Evolutionary conservation across 1,140 invertebrate genomes (phyloP).

Genomic region (Rhagoletis pomonella): DNA sequence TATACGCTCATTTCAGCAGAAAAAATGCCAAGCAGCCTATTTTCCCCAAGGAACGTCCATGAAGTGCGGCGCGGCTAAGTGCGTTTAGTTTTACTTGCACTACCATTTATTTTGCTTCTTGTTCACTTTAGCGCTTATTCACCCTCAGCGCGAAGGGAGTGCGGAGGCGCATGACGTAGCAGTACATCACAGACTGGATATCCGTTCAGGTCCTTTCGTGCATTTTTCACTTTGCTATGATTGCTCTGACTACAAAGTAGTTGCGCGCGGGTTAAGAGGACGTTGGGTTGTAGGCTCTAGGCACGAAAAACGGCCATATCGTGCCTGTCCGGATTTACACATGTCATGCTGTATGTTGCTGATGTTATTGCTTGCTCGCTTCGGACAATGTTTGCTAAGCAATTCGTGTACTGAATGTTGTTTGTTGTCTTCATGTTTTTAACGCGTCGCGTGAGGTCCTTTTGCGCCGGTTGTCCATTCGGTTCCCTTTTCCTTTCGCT

Average conservation of each 20-base stretch:
- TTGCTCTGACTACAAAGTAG: too few relatives aligned
- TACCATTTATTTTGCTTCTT: too few relatives aligned
- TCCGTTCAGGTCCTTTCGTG: neutral
- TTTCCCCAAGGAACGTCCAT: neutral
- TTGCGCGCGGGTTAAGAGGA: too few relatives aligned
- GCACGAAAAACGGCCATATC: neutral
- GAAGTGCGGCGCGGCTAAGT: neutral
- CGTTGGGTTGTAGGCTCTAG: neutral
- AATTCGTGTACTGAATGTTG: conserved; percentile 23
- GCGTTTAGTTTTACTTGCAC: neutral
- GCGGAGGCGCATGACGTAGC: conserved; percentile 17
- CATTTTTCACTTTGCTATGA: too few relatives aligned
- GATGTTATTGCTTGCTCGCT: conserved; percentile 25
- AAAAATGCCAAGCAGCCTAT: conserved; percentile 12
- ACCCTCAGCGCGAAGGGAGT: conserved; percentile 11
- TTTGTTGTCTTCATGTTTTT: conserved; percentile 19
- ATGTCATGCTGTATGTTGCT: conserved; percentile 33
- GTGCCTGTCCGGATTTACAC: conserved; percentile 13
- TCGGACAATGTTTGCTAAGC: conserved; percentile 38
- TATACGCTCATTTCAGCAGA: conserved; percentile 16
- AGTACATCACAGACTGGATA: conserved; percentile 19
- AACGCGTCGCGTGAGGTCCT: neutral
- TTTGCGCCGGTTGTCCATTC: neutral
- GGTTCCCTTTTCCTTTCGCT: neutral
- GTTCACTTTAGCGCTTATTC: neutral